These are phyloP conservation scores for Slavum lentiscoides DNA, from an alignment of 2,888 invertebrate species.

Conservation along the genomic window DNA sequence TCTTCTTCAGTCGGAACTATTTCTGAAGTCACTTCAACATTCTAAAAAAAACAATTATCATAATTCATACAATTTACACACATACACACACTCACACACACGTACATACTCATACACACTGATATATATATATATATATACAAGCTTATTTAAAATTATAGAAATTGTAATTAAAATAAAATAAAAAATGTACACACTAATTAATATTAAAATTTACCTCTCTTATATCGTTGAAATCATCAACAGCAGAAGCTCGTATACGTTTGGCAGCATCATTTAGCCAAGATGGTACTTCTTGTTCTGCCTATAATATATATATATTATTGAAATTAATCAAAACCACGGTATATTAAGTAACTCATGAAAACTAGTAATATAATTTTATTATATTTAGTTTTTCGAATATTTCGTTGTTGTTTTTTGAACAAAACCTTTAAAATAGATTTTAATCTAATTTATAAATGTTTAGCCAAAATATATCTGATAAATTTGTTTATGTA, in stretches of 20 bases:
- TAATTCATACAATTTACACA: too few species aligned
- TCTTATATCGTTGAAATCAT: slow-evolving; percentile 45
- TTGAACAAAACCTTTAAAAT: not conserved
- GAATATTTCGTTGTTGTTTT: too few species aligned
- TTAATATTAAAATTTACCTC: slow-evolving; percentile 1
- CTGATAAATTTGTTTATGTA: too few species aligned
- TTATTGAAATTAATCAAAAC: not conserved
- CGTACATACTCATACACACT: too few species aligned
- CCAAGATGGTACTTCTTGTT: slow-evolving; percentile 42
- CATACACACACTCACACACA: too few species aligned
- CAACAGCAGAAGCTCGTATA: not conserved
- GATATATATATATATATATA: too few species aligned
- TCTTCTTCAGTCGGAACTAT: slow-evolving; percentile 26
- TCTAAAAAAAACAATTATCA: slow-evolving; percentile 7
- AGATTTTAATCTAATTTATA: too few species aligned
- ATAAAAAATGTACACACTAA: not conserved
- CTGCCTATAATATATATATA: slow-evolving; percentile 29
- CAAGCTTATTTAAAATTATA: not conserved
- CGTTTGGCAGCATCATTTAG: not conserved
- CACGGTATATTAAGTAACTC: not conserved
- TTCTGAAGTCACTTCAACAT: slow-evolving; percentile 18
- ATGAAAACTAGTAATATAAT: too few species aligned
- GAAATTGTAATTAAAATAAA: not conserved
- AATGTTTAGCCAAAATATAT: too few species aligned
- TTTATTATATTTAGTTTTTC: too few species aligned